These are phyloP conservation scores for Callitettix versicolor DNA, from an alignment of 1,140 invertebrate genomes.

Conservation along the genomic window DNA sequence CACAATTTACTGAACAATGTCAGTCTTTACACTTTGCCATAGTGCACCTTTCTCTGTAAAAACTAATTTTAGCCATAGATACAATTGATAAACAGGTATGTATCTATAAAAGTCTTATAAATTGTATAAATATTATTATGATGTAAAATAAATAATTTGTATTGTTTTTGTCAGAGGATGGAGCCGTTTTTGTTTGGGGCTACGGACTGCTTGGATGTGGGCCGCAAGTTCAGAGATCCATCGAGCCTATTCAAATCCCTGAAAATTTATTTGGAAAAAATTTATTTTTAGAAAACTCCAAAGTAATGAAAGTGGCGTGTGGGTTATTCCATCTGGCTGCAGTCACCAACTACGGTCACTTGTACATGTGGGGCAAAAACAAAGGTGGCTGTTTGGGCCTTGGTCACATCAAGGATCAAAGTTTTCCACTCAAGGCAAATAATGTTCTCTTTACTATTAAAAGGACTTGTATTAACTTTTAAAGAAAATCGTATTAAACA, in stretches of 20 bases:
- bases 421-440: constrained; percentile 74
- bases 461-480: too few relatives aligned
- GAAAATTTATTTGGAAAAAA: constrained; percentile 73
- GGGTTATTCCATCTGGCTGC: constrained; percentile 74
- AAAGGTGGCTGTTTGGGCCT: constrained; percentile 71
- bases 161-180: constrained; percentile 52
- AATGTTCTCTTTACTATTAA: too few relatives aligned
- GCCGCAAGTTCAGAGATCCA: constrained; percentile 54
- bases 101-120: too few relatives aligned
- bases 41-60: too few relatives aligned
- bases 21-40: too few relatives aligned
- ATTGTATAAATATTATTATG: too few relatives aligned
- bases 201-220: constrained; percentile 84
- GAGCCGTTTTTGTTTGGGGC: constrained; percentile 85
- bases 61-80: too few relatives aligned
- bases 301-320: constrained; percentile 53
- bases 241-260: constrained; percentile 60
- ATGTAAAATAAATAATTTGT: too few relatives aligned
- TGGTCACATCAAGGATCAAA: constrained; percentile 66
- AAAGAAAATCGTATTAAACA: too few relatives aligned
- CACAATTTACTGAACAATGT: too few relatives aligned
- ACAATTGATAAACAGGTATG: too few relatives aligned
- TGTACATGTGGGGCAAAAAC: constrained; percentile 88
- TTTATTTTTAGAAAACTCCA: constrained; percentile 58
- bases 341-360: constrained; percentile 63